Evolutionary conservation across 2,797 vertebrate genomes (phyloP), one percentile per base, ranked within the genome.

Genomic region (Gymnothorax javanicus): DNA sequence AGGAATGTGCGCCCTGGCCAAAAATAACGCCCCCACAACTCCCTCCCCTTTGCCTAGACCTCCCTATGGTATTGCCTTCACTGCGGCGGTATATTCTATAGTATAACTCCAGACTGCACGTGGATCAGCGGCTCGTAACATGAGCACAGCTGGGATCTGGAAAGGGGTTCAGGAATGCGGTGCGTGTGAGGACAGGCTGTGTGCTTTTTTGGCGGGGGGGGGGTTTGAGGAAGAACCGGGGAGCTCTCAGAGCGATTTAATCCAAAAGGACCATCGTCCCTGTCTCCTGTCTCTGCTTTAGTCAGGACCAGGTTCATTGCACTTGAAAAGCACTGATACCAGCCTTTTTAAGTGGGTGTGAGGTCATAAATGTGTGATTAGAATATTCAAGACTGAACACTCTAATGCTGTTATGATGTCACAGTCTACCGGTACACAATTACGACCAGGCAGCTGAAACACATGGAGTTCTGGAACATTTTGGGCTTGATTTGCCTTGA

Each of bases 1-100:
- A 85, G 94, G 92, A 67, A 87, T 94, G 94, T 93, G 90, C 88
- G 60, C 86, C 90, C 86, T 58, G 81, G 90, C 93, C 93, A 93
- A 94, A 94, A 92, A 94, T 92, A 95, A 89, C 75, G 43, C 60
- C 85, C 84, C 86, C 85, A 12, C 86, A 88, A 6, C 5, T 2
- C n/a, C 60, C 59, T 15, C 75, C 50, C 50, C 23, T 25, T 25
- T 43, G 33, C 33, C 33, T 43, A 43, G 33, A 1, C 33, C 33
- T 43, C 33, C 33, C 33, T 43, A 43, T 2, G 33, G 33, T 43
- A 43, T 43, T 43, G 33, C 33, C 33, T 43, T 11, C 3, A 91
- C 92, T 89, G 90, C 91, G 87, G 90, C 90, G 88, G 73, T 92
- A 92, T 92, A 91, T 94, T 91, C 90, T 92, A 23, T 23, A 89